Evolutionary conservation across 2,888 invertebrate genomes (phyloP), one percentile per base, ranked within the genome.

Genomic region (Leptinotarsa tumamoca): DNA sequence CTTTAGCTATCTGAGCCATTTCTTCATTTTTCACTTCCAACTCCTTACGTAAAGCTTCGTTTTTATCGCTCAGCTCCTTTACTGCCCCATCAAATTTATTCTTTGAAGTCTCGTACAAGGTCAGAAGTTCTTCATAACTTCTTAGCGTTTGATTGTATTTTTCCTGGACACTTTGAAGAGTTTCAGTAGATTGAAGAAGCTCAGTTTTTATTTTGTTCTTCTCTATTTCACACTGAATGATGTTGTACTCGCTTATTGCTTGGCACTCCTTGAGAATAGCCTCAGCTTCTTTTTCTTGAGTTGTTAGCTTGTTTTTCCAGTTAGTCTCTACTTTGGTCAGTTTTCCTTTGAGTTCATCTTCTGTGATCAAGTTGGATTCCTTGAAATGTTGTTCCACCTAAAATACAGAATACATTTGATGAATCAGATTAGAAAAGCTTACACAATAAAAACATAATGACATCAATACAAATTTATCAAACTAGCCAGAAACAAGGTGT

Each of bases 201-300:
- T 84, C 80, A 5, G 85, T 84, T 86, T 89, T 87, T 0, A 90
- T 85, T 74, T 88, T 87, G 79, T 90, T 90, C 76, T 90, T 91
- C 81, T 91, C 91, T 33, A 90, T 77, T 82, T 91, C 91, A 78
- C 89, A 88, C 79, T 90, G 89, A 67, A 90, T 90, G 7, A 91
- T 88, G 80, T 88, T 90, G 73, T 90, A 90, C 83, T 91, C 91
- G 72, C 90, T 90, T 79, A 90, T 89, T 74, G 90, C 89, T 83
- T 91, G 90, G 50, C 90, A 90, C 82, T 90, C 91, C 80, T 90
- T 90, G 74, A 91, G 84, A 82, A 91, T 90, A 2, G 85, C 87
- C 14, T 89, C 87, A 82, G 89, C 88, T 79, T 90, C 88, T 69
- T 85, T 83, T 81, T 89, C 87, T 82, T 90, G 89, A 3, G 87